Evolutionary conservation across 1,140 invertebrate genomes (phyloP), one percentile per base, ranked within the genome.

Genomic region (Lasioglossum baleicum): DNA sequence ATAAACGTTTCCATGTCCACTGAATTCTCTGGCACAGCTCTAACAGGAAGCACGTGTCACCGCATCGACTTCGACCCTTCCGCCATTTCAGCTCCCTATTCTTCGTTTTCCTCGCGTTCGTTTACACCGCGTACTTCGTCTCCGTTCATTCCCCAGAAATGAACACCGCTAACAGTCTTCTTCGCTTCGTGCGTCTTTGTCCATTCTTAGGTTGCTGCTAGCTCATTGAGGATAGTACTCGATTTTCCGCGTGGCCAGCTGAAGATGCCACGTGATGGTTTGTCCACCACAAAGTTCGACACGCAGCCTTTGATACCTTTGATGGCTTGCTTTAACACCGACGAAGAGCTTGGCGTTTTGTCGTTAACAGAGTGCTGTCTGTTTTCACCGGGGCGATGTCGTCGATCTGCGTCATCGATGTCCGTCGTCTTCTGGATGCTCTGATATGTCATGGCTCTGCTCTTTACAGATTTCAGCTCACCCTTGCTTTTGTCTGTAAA

Each of bases 341-440:
- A n/a, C n/a, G n/a, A n/a, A n/a, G n/a, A n/a, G n/a, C n/a, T n/a
- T n/a, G n/a, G n/a, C n/a, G n/a, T n/a, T n/a, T n/a, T n/a, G n/a
- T n/a, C n/a, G n/a, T n/a, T n/a, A n/a, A n/a, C n/a, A n/a, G n/a
- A n/a, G n/a, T n/a, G n/a, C n/a, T n/a, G n/a, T n/a, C n/a, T n/a
- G n/a, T n/a, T n/a, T n/a, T n/a, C n/a, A n/a, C n/a, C n/a, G n/a
- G n/a, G n/a, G n/a, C n/a, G n/a, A 94, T 93, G 4, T 95, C 92
- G 64, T 95, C 95, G 42, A 93, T 89, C 22, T 95, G 95, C 35
- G 96, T 89, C 64, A 92, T 92, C n/a, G 93, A 92, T 48, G 89
- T 92, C 85, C 94, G 94, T 77, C 94, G 94, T 11, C 92, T 88
- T 48, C 92, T 84, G 0, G 87, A 88, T 8, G 92, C 92, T 81